Percentiles rank a stretch among this genome's conserved stretches.
phyloP scores from a whole-genome alignment of 2,113 vertebrate species.

The Malaclemys terrapin region DNA sequence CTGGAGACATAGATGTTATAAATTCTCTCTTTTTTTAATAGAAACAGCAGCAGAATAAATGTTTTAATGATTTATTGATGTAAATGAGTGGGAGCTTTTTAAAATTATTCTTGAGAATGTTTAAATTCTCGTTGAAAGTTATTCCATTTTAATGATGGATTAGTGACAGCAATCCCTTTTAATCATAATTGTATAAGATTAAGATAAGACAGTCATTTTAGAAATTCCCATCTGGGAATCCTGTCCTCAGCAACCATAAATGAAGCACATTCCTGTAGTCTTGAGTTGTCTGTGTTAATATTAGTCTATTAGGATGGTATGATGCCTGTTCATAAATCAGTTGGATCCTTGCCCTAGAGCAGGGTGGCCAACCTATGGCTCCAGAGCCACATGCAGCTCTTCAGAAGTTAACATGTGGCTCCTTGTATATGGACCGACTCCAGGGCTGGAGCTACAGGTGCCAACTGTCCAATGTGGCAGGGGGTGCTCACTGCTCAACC shows the following conservation, averaged over 20 bases:
- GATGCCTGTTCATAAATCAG: slow-evolving; percentile 24
- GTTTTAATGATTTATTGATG: neutral
- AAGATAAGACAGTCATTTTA: slow-evolving; percentile 8
- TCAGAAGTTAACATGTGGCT: too few relatives aligned
- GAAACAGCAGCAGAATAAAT: neutral
- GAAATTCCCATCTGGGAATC: slow-evolving; percentile 61
- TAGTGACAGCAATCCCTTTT: slow-evolving; percentile 23
- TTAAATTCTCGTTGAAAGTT: slow-evolving; percentile 17
- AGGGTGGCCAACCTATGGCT: too few relatives aligned
- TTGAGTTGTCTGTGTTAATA: slow-evolving; percentile 8
- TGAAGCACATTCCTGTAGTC: slow-evolving; percentile 55
- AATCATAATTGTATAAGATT: neutral
- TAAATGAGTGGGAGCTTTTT: neutral
- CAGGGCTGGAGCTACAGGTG: too few relatives aligned
- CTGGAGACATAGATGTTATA: neutral
- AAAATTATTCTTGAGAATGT: neutral
- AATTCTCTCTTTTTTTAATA: neutral
- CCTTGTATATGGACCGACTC: too few relatives aligned
- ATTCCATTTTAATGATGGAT: slow-evolving; percentile 19
- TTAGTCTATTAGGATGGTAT: slow-evolving; percentile 44
- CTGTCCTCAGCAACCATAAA: slow-evolving; percentile 44
- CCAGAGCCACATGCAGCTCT: too few relatives aligned
- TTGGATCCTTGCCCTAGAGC: slow-evolving; percentile 38
- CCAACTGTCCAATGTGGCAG: too few relatives aligned
- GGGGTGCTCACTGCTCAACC: too few relatives aligned